A percentile compares a stretch with the other conserved stretches of the same genome.
These are phyloP conservation scores for Poeciliopsis presidionis DNA, from an alignment of 2,797 vertebrate genomes.

Conservation along the genomic window DNA sequence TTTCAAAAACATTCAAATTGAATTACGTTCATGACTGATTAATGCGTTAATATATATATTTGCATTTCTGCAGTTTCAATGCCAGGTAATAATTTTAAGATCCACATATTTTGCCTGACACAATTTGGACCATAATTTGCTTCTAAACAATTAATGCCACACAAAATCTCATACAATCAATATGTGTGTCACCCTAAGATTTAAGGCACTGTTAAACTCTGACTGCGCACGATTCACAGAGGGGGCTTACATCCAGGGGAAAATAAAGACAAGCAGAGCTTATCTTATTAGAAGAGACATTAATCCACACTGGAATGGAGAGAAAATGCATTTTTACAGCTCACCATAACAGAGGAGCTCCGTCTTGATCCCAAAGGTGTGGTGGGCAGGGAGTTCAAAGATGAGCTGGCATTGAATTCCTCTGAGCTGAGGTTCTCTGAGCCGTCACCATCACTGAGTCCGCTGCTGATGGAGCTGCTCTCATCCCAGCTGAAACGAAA, in stretches of 20 bases:
- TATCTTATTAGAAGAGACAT: neutral
- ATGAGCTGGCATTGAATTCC: conserved; percentile 97
- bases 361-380: conserved; percentile 92
- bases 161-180: neutral
- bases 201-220: neutral
- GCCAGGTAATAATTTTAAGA: too few relatives aligned
- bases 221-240: neutral
- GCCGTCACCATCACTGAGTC: conserved; percentile 91
- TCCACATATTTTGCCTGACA: neutral
- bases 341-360: conserved; percentile 92
- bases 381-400: conserved; percentile 93
- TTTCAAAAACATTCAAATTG: too few relatives aligned
- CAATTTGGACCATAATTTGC: neutral
- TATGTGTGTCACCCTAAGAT: neutral
- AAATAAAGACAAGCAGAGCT: neutral
- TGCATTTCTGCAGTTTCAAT: too few relatives aligned
- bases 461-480: conserved; percentile 98
- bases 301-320: neutral
- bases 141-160: neutral
- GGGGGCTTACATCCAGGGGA: neutral
- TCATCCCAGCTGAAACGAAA: conserved; percentile 92
- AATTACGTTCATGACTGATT: neutral
- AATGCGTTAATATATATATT: too few relatives aligned
- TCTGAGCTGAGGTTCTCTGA: conserved; percentile 98
- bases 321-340: conserved; percentile 37